These are phyloP conservation scores for Sacculina carcini DNA, from an alignment of 2,888 invertebrate species.

Conservation along the genomic window DNA sequence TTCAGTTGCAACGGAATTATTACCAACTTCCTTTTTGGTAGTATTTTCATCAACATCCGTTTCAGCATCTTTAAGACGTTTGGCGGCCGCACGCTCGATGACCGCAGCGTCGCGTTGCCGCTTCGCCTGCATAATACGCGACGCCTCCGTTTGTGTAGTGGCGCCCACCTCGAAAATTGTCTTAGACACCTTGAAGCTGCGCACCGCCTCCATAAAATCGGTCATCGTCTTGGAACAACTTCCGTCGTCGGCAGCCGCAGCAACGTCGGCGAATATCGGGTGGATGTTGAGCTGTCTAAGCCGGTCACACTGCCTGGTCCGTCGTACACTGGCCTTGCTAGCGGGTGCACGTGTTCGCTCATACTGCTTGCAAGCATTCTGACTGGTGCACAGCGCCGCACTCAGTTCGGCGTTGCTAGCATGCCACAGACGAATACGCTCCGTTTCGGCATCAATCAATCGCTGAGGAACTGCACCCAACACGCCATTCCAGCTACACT, in stretches of 20 bases:
- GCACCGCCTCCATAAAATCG: background rate
- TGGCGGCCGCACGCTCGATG: conserved; percentile 22
- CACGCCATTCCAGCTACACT: conserved; percentile 30
- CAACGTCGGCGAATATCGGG: conserved; percentile 28
- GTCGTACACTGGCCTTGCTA: conserved; percentile 59
- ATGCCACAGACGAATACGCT: conserved; percentile 45
- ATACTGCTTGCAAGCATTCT: conserved; percentile 78
- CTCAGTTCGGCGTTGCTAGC: conserved; percentile 40
- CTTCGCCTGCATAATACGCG: conserved; percentile 64
- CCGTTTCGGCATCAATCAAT: conserved; percentile 54
- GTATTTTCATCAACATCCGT: conserved; percentile 7
- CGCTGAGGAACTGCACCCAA: conserved; percentile 57
- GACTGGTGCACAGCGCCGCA: conserved; percentile 40
- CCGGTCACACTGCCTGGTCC: conserved; percentile 41
- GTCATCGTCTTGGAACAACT: background rate
- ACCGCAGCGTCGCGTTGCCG: conserved; percentile 35
- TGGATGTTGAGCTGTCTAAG: conserved; percentile 31
- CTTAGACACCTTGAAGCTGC: conserved; percentile 25
- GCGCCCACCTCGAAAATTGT: conserved; percentile 80
- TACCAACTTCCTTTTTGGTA: conserved; percentile 1
- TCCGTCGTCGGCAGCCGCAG: conserved; percentile 17
- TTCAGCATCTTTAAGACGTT: conserved; percentile 21
- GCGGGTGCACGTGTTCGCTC: conserved; percentile 60
- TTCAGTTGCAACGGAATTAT: too few species aligned
- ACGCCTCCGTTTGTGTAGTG: conserved; percentile 46